Evolutionary conservation across 1,140 invertebrate species (phyloP).

Genomic region (Drosophila bifasciata): DNA sequence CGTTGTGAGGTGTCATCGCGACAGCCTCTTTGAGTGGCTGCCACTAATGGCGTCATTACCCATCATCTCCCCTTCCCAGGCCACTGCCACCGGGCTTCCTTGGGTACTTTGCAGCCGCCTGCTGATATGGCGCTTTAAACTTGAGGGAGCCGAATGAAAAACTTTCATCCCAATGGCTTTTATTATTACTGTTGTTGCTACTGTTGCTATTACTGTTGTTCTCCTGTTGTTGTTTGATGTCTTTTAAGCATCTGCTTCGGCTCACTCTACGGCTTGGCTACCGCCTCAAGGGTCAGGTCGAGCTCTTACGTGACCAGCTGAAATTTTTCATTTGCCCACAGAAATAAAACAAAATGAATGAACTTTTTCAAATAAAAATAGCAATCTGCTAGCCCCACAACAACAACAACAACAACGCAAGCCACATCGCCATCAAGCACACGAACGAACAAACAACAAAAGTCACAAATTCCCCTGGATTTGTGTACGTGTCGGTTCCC

Average conservation of each 20-base stretch:
- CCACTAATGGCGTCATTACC: slow-evolving; percentile 79
- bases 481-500: slow-evolving; percentile 54
- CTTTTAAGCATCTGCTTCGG: slow-evolving; percentile 60
- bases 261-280: slow-evolving; percentile 5
- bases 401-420: slow-evolving; percentile 2
- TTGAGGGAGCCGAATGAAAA: slow-evolving; percentile 52
- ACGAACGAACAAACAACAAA: slow-evolving; percentile 43
- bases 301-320: slow-evolving; percentile 70
- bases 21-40: slow-evolving; percentile 65
- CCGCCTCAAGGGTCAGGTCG: slow-evolving; percentile 20
- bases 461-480: slow-evolving; percentile 53
- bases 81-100: slow-evolving; percentile 8
- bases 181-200: slow-evolving; percentile 55
- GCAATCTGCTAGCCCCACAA: slow-evolving; percentile 53
- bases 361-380: slow-evolving; percentile 80
- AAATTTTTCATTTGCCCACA: slow-evolving; percentile 69
- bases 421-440: slow-evolving; percentile 15
- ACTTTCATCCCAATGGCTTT: slow-evolving; percentile 70
- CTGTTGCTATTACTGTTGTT: slow-evolving; percentile 26
- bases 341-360: slow-evolving; percentile 76
- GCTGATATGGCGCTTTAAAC: slow-evolving; percentile 59
- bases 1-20: slow-evolving; percentile 52
- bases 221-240: slow-evolving; percentile 55
- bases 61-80: slow-evolving; percentile 31
- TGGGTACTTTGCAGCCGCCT: neutral